These are phyloP conservation scores for Penelope pileata DNA, from an alignment of 2,113 vertebrate genomes.

Conservation along the genomic window DNA sequence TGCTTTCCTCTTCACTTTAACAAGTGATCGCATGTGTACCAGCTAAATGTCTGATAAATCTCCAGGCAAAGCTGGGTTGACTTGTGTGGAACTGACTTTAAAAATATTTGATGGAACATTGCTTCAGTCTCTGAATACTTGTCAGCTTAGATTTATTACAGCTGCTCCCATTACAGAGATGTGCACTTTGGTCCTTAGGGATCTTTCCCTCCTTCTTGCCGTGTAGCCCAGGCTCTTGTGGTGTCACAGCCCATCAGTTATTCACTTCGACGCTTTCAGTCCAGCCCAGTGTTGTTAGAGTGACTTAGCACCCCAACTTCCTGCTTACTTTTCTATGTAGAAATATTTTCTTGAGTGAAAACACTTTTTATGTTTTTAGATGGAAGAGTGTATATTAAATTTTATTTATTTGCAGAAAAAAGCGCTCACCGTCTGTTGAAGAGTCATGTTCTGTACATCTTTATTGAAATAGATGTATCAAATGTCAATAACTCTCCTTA, in stretches of 20 bases:
- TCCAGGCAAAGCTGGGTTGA: conserved; percentile 71
- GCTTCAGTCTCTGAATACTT: conserved; percentile 77
- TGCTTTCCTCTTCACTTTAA: conserved; percentile 51
- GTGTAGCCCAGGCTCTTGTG: conserved; percentile 51
- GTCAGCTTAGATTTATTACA: conserved; percentile 83
- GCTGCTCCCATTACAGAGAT: conserved; percentile 60
- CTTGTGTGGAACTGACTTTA: conserved; percentile 84
- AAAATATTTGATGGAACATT: conserved; percentile 81
- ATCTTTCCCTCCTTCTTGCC: conserved; percentile 60
- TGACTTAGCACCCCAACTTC: not conserved
- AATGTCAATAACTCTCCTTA: not conserved
- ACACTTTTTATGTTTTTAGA: not conserved
- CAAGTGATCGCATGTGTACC: conserved; percentile 72
- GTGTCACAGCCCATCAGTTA: conserved; percentile 69
- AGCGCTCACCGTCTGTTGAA: not conserved
- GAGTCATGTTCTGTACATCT: rapidly evolving
- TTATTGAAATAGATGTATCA: not conserved
- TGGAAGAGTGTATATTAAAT: not conserved
- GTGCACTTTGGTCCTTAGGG: conserved; percentile 69
- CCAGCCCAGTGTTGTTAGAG: conserved; percentile 3
- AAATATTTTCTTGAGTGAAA: not conserved
- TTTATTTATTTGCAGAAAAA: not conserved
- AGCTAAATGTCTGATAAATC: conserved; percentile 86
- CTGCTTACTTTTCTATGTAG: not conserved
- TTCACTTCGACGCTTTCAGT: conserved; percentile 57